Evolutionary conservation across 2,888 invertebrate species (phyloP).

Genomic region (Tetanocera ferruginea): DNA sequence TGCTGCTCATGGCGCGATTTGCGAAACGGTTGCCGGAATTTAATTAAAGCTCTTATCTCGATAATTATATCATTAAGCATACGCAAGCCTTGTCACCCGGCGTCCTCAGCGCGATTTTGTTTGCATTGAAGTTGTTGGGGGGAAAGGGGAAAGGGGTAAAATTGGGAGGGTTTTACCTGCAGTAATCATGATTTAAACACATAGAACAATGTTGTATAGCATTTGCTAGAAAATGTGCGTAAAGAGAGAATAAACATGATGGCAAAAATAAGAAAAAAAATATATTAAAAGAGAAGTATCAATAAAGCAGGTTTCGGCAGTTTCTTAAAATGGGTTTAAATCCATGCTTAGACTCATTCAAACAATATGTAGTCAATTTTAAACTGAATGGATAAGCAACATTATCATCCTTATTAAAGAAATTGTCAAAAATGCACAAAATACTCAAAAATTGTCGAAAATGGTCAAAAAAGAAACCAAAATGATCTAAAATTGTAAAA

Average conservation of each 20-base stretch:
- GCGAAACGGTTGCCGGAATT: conserved; percentile 22
- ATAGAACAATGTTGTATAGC: neutral
- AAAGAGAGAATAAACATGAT: neutral
- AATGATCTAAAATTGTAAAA: too few species aligned
- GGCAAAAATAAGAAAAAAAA: neutral
- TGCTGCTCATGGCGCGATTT: conserved; percentile 4
- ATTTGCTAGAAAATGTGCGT: neutral
- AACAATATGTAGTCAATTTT: too few species aligned
- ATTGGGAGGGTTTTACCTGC: neutral
- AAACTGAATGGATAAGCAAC: too few species aligned
- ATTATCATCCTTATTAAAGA: too few species aligned
- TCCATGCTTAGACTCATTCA: too few species aligned
- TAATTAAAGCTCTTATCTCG: conserved; percentile 37
- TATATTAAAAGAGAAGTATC: neutral
- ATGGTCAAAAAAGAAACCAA: too few species aligned
- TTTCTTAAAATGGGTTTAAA: too few species aligned
- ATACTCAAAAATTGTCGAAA: too few species aligned
- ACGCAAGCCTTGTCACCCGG: neutral
- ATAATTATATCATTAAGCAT: conserved; percentile 29
- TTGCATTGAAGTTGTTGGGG: neutral
- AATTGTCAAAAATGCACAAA: too few species aligned
- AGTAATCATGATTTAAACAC: neutral
- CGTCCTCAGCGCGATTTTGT: neutral
- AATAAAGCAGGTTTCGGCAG: neutral
- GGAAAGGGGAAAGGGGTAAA: neutral